Evolutionary conservation across 2,797 vertebrate genomes (phyloP).

Genomic region (Pyrocephalus nanus): DNA sequence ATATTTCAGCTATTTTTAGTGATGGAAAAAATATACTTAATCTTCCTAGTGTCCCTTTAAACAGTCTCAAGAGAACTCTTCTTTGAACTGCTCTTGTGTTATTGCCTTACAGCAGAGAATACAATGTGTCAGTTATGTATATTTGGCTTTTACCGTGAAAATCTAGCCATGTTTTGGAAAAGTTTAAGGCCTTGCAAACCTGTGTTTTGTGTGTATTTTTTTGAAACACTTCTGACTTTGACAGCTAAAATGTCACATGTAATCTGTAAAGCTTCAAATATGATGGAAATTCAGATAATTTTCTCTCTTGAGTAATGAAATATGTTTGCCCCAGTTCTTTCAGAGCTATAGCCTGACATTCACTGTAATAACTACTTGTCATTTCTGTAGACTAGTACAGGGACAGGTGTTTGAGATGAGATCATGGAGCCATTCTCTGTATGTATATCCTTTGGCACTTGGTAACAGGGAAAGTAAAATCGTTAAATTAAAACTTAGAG

Average conservation of each 20-base stretch:
- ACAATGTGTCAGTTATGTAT: not conserved
- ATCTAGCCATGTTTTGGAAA: not conserved
- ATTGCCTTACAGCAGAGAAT: not conserved
- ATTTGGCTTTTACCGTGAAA: not conserved
- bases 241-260: not conserved
- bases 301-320: slow-evolving; percentile 8
- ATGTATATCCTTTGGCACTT: not conserved
- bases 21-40: not conserved
- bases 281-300: not conserved
- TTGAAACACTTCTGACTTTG: not conserved
- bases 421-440: not conserved
- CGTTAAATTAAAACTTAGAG: not conserved
- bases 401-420: slow-evolving; percentile 4
- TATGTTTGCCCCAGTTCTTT: not conserved
- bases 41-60: not conserved
- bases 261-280: not conserved
- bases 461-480: not conserved
- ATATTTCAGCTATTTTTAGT: not conserved
- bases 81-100: not conserved
- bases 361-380: not conserved
- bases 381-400: not conserved
- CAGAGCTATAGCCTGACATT: not conserved
- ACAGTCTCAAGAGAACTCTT: not conserved
- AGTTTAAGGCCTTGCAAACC: not conserved
- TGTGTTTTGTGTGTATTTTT: not conserved